Evolutionary conservation across 2,113 vertebrate genomes (phyloP), one percentile per base, ranked within the genome.

Genomic region (Chloebia gouldiae): DNA sequence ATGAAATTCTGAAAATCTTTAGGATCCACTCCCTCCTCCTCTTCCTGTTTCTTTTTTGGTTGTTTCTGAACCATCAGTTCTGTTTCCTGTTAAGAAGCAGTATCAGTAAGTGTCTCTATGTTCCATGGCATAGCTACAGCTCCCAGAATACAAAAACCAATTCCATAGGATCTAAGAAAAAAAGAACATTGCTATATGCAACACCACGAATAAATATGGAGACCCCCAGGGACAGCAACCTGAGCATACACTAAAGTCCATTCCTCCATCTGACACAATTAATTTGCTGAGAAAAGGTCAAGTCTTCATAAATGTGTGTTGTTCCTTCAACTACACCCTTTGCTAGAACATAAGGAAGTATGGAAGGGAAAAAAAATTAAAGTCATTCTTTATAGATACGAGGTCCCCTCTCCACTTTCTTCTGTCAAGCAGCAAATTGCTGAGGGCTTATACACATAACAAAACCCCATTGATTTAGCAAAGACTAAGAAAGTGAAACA

Each of bases 1-100:
- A 99, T 98, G 95, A 99, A 99, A 83, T 98, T 98, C 87, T 98
- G 98, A 97, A 99, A 99, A 61, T 97, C 97, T 97, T 97, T 97
- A 65, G 98, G 87, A 93, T 98, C 98, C 75, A 99, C 97, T 73
- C 98, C 98, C 19, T 95, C 97, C 57, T 98, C 98, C 42, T 98
- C 97, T 92, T 92, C 96, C 39, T 95, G 92, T 63, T 96, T 98
- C 90, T 98, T 98, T 93, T 98, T 97, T 18, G 91, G 82, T 91
- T 81, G 98, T 95, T 98, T 98, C 95, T 97, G 97, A 96, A 98
- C 91, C 97, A 99, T 98, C 88, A 98, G 98, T 75, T 99, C 98
- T 4, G 99, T 99, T 98, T 99, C 99, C 99, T 99, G 95, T 87
- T 90, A 96, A 95, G 27, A 94, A 96, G 56, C 13, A 96, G 49